Conservation (phyloP, 2,113 vertebrate genomes). For the Hippocampus guttulatus region DNA sequence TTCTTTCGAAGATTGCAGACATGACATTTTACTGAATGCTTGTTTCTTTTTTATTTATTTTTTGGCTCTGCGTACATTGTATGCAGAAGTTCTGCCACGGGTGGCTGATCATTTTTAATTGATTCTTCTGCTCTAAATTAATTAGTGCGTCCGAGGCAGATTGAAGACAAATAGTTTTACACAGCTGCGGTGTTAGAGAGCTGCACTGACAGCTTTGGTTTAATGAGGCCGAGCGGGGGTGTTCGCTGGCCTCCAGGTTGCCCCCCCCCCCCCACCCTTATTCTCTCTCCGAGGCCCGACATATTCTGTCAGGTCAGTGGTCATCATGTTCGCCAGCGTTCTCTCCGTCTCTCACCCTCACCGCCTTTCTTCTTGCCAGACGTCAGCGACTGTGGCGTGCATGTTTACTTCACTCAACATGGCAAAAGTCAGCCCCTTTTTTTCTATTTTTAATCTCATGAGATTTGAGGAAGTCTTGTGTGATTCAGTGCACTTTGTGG, state of each 20-base stretch:
- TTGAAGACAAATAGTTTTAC: constrained; percentile 21
- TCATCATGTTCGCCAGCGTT: constrained; percentile 43
- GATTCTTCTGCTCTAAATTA: constrained; percentile 33
- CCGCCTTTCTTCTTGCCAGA: constrained; percentile 14
- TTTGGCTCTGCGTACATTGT: not conserved
- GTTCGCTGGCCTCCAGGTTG: constrained; percentile 33
- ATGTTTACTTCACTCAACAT: not conserved
- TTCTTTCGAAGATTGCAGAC: not conserved
- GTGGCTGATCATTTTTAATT: constrained; percentile 37
- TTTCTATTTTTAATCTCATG: not conserved
- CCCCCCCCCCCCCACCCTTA: constrained; percentile 4
- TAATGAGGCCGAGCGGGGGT: constrained; percentile 49
- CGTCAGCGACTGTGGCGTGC: constrained; percentile 28
- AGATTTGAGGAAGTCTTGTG: not conserved
- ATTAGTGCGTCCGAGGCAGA: constrained; percentile 22
- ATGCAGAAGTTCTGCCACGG: not conserved
- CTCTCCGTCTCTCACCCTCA: not conserved
- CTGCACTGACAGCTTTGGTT: constrained; percentile 46
- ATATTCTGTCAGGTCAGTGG: constrained; percentile 54
- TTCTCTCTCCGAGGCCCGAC: constrained; percentile 28
- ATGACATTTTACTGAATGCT: not conserved
- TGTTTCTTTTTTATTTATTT: not conserved
- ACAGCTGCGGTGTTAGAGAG: constrained; percentile 25
- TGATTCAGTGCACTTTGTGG: not conserved
- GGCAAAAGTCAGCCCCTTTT: not conserved